Evolutionary conservation across 2,113 vertebrate genomes (phyloP), one percentile per base, ranked within the genome.

Genomic region (Orientallactaga bullata): DNA sequence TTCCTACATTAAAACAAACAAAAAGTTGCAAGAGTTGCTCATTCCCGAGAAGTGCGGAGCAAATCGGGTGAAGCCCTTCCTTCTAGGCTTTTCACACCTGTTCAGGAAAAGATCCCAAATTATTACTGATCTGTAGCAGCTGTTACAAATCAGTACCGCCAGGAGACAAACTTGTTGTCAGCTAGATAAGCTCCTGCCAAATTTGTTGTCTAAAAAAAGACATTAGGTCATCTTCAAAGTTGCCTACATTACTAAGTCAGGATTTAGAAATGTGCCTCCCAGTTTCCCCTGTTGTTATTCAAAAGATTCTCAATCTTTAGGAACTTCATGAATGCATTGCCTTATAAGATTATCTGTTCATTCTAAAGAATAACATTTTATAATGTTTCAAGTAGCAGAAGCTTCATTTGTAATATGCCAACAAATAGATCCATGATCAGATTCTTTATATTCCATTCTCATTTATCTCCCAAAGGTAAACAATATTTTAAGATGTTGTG

Each of bases 71-170:
- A 90, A 94, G 58, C 69, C 83, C 61, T 95, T 90, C 74, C 90
- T 63, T 91, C 65, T 65, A 55, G 39, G 39, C 66, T 92, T 95
- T 92, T 26, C 73, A 93, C 93, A 97, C 95, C 91, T 95, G 85
- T 94, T 90, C 81, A 82, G 42, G 93, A 90, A 95, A 95, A 7
- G 35, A 74, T 73, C 88, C 85, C 81, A 97, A 95, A 97, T 94
- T 95, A 95, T 95, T 97, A 89, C 95, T 91, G 90, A 95, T 95
- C 95, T 95, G 85, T 24, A 94, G 81, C 94, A 96, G 92, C 91
- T 96, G 89, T 87, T 95, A 93, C 92, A 96, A 95, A 95, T 96
- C 94, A 94, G 72, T 80, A 88, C 82, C 91, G 95, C 91, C 95
- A 96, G 90, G 88, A 95, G 90, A 97, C 85, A 95, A 97, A 97